These are phyloP conservation scores for Habrosyne pyritoides DNA, from an alignment of 2,888 invertebrate genomes.

Conservation along the genomic window DNA sequence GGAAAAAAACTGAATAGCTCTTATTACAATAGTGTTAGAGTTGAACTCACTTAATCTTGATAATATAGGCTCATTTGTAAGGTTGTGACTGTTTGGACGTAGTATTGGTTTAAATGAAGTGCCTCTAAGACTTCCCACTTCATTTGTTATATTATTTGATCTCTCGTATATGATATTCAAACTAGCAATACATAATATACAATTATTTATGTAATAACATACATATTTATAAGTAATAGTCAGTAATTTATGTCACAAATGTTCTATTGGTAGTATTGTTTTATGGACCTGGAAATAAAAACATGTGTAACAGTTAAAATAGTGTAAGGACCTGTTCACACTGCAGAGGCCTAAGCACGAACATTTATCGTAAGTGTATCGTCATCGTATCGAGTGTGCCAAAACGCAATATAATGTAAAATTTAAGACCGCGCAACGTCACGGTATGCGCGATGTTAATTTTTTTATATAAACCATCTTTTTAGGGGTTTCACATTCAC, in stretches of 20 bases:
- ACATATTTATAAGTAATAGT: neutral
- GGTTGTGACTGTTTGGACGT: conserved; percentile 72
- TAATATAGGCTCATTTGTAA: conserved; percentile 66
- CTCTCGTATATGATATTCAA: conserved; percentile 7
- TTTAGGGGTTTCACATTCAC: too few relatives aligned
- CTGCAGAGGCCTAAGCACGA: neutral
- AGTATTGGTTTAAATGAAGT: conserved; percentile 61
- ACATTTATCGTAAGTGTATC: too few relatives aligned
- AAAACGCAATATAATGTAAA: too few relatives aligned
- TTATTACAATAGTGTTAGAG: conserved; percentile 29
- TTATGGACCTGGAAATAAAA: neutral
- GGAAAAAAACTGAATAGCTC: neutral
- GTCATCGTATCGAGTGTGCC: too few relatives aligned
- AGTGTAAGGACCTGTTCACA: neutral
- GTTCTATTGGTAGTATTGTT: neutral
- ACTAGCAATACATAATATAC: conserved; percentile 11
- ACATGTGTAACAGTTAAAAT: neutral
- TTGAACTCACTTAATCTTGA: conserved; percentile 22
- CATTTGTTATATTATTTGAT: conserved; percentile 1
- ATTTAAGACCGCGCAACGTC: too few relatives aligned
- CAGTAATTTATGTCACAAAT: neutral
- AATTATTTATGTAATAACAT: neutral
- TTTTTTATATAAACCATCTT: too few relatives aligned
- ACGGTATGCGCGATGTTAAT: too few relatives aligned
- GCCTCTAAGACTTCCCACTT: conserved; percentile 48